phyloP scores from a whole-genome alignment of 2,797 vertebrate genomes.

The Acridotheres tristis region DNA sequence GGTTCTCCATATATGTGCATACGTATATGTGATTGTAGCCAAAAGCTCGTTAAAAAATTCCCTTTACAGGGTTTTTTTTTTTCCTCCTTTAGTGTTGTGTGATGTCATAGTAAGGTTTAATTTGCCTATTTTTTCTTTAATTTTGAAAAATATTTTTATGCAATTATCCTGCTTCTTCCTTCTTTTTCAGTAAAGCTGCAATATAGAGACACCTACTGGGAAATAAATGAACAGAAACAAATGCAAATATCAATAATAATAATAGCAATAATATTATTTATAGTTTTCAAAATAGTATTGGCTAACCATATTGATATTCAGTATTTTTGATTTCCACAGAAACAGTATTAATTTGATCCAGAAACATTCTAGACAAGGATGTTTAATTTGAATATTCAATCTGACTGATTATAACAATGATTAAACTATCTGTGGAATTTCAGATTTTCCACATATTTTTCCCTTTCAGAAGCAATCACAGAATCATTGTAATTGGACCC shows the following conservation, averaged over 20 bases:
- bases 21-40: background rate
- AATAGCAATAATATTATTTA: background rate
- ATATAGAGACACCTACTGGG: conserved; percentile 82
- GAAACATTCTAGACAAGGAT: background rate
- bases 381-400: background rate
- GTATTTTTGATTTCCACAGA: background rate
- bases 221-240: conserved; percentile 76
- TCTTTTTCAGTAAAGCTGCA: conserved; percentile 75
- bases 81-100: background rate
- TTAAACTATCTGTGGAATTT: background rate
- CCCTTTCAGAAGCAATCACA: background rate
- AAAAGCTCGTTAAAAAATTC: background rate
- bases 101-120: background rate
- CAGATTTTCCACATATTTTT: background rate
- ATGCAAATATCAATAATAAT: conserved; percentile 46
- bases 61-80: background rate
- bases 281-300: background rate
- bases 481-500: background rate
- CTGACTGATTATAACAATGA: background rate
- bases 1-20: background rate
- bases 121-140: background rate
- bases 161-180: conserved; percentile 52
- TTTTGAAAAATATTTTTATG: background rate
- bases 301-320: background rate
- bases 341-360: background rate